Percentiles rank a stretch among this genome's conserved stretches.
Conservation (phyloP, 2,888 invertebrate genomes). For the Ypsolopha scabrella region DNA sequence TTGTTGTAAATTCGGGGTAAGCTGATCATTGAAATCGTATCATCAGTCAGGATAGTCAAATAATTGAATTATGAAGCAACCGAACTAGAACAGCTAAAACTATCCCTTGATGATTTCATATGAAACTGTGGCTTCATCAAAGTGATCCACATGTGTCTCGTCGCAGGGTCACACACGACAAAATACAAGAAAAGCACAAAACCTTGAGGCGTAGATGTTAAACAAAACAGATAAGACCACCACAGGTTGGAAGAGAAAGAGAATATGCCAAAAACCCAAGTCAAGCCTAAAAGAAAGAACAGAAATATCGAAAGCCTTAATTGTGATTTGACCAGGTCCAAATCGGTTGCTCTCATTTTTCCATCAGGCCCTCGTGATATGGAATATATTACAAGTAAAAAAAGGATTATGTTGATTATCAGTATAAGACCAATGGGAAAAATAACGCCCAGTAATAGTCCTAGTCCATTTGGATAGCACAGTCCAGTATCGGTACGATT, state of each 20-base stretch:
- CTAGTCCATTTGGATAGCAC: constrained; percentile 67
- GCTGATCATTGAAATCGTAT: too few species aligned
- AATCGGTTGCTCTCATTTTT: constrained; percentile 49
- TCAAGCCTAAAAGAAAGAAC: constrained; percentile 71
- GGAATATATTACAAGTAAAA: constrained; percentile 64
- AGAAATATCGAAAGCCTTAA: constrained; percentile 68
- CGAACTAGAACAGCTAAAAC: constrained; percentile 35
- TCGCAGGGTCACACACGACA: constrained; percentile 65
- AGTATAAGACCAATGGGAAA: constrained; percentile 66
- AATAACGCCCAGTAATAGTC: constrained; percentile 58
- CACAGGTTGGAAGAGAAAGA: constrained; percentile 58
- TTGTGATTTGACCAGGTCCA: constrained; percentile 55
- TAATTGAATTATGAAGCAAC: too few species aligned
- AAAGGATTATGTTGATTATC: constrained; percentile 62
- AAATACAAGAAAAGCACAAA: constrained; percentile 74
- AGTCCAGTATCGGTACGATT: constrained; percentile 20
- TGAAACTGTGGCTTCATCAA: constrained; percentile 44
- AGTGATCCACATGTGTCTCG: constrained; percentile 63
- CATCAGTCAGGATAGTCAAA: too few species aligned
- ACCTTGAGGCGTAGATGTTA: constrained; percentile 73
- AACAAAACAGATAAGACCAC: constrained; percentile 73
- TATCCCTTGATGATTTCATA: constrained; percentile 33
- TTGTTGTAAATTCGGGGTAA: too few species aligned
- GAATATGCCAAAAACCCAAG: constrained; percentile 73
- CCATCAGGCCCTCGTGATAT: constrained; percentile 63